Conservation (phyloP, 2,888 invertebrate genomes). For the Lepas anatifera region DNA sequence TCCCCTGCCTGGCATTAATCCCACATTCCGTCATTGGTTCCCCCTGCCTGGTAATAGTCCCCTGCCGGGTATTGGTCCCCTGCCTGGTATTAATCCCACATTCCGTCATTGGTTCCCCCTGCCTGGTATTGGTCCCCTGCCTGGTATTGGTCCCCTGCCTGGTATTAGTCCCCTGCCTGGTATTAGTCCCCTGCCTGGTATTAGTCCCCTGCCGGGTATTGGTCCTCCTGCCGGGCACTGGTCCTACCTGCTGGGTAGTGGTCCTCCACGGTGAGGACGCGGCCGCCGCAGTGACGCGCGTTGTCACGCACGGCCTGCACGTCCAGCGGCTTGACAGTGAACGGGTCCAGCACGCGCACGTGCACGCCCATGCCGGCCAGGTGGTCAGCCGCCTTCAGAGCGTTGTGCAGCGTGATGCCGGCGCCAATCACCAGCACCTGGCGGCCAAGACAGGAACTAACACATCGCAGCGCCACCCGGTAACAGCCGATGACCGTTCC, state of each 20-base stretch:
- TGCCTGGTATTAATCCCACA: neutral
- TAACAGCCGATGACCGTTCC: too few species aligned
- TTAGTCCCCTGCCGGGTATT: too few species aligned
- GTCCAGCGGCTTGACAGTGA: constrained; percentile 93
- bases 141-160: too few species aligned
- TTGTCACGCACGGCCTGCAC: constrained; percentile 56
- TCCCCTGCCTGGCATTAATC: too few species aligned
- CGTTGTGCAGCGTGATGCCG: constrained; percentile 87
- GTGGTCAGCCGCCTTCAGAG: constrained; percentile 64
- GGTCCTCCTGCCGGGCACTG: too few species aligned
- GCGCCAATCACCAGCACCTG: constrained; percentile 78
- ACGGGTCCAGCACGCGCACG: constrained; percentile 81
- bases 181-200: too few species aligned
- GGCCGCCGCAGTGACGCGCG: constrained; percentile 64
- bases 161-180: too few species aligned
- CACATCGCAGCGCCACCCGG: neutral
- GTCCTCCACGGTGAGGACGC: constrained; percentile 87
- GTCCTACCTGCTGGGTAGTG: constrained; percentile 89
- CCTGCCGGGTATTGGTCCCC: too few species aligned
- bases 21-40: constrained; percentile 12
- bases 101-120: constrained; percentile 15
- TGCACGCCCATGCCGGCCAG: constrained; percentile 51
- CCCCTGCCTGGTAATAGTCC: constrained; percentile 12
- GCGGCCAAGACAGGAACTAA: constrained; percentile 40
- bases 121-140: neutral